A percentile compares a stretch with the other conserved stretches of the same genome.
These are phyloP conservation scores for Zygothrica quintamaculata DNA, from an alignment of 2,888 invertebrate genomes.

Conservation along the genomic window DNA sequence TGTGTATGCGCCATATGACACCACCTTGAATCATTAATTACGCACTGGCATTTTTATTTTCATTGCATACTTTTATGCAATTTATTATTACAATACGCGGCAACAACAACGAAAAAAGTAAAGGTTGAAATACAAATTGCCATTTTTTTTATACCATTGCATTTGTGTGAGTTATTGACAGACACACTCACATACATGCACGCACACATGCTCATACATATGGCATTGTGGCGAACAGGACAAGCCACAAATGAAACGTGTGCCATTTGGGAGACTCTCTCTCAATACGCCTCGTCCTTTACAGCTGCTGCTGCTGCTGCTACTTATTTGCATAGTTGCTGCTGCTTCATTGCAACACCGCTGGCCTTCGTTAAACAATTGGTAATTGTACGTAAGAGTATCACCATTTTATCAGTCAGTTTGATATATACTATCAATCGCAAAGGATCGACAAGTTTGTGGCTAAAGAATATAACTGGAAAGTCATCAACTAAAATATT, in stretches of 20 bases:
- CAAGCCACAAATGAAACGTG: slow-evolving; percentile 75
- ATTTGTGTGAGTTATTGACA: slow-evolving; percentile 70
- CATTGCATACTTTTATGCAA: slow-evolving; percentile 79
- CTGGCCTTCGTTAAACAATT: slow-evolving; percentile 21
- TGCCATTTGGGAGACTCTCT: slow-evolving; percentile 5
- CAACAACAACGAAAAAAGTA: slow-evolving; percentile 30
- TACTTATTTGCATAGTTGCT: slow-evolving; percentile 56
- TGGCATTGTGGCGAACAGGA: slow-evolving; percentile 53
- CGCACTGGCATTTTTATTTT: slow-evolving; percentile 79
- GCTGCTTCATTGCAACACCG: slow-evolving; percentile 32
- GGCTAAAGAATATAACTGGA: too few relatives aligned
- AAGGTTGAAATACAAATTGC: slow-evolving; percentile 60
- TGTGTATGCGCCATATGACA: slow-evolving; percentile 75
- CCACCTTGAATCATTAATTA: slow-evolving; percentile 81
- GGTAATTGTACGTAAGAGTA: slow-evolving; percentile 29
- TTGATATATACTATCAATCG: slow-evolving; percentile 8
- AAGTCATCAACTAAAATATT: too few relatives aligned
- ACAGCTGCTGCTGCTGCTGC: slow-evolving; percentile 25
- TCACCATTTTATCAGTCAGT: slow-evolving; percentile 16
- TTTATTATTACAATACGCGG: slow-evolving; percentile 73
- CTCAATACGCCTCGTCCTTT: slow-evolving; percentile 24
- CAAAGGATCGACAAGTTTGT: too few relatives aligned
- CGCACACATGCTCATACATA: slow-evolving; percentile 12
- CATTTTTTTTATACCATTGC: slow-evolving; percentile 30
- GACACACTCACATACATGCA: slow-evolving; percentile 21